Percentiles rank a stretch among this genome's conserved stretches.
Conservation (phyloP, 2,797 vertebrate genomes). For the Vultur gryphus region DNA sequence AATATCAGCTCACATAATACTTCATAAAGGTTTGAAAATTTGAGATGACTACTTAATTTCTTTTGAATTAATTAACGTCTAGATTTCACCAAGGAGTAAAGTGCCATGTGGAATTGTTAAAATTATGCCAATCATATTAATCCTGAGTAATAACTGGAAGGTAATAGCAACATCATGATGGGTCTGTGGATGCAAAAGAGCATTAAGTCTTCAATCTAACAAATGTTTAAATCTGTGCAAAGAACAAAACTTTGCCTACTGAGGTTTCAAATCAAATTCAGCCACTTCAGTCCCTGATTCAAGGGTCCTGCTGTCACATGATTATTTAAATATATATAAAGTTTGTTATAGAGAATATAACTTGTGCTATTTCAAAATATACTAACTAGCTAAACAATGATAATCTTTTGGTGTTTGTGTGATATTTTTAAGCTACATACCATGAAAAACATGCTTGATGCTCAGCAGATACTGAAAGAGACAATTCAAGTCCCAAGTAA, state of each 20-base stretch:
- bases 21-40: not conserved
- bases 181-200: not conserved
- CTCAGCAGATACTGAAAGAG: not conserved
- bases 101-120: not conserved
- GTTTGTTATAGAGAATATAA: not conserved
- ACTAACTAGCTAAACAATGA: not conserved
- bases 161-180: not conserved
- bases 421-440: not conserved
- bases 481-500: not conserved
- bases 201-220: not conserved
- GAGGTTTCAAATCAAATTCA: not conserved
- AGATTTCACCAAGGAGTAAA: not conserved
- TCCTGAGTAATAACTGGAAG: not conserved
- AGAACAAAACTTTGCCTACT: not conserved
- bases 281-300: not conserved
- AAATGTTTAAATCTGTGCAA: not conserved
- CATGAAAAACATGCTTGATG: not conserved
- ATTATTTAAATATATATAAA: not conserved
- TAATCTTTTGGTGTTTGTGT: not conserved
- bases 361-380: not conserved
- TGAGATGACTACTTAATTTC: not conserved
- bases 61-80: not conserved
- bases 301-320: not conserved
- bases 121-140: not conserved
- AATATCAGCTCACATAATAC: not conserved